Evolutionary conservation across 2,113 vertebrate species (phyloP).

Genomic region (Coracopsis vasa): DNA sequence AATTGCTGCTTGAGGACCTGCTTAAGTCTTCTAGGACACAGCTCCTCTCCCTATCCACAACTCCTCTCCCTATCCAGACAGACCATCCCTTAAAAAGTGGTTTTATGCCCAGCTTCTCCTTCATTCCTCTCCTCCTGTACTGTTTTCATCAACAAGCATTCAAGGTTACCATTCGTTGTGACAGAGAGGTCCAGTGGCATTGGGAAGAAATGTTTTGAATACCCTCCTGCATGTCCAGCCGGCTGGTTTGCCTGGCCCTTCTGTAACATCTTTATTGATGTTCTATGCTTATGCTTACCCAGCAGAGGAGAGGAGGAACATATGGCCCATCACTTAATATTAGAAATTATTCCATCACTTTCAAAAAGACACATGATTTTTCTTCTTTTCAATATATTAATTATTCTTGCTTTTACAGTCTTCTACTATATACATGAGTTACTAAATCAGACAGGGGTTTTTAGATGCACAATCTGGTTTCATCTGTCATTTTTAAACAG

Average conservation of each 20-base stretch:
- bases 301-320: constrained; percentile 21
- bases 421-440: not conserved
- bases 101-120: not conserved
- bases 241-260: not conserved
- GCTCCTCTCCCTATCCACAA: not conserved
- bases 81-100: not conserved
- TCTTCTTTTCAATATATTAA: constrained; percentile 30
- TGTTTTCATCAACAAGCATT: not conserved
- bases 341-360: constrained; percentile 43
- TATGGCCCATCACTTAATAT: constrained; percentile 40
- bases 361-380: not conserved
- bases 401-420: constrained; percentile 26
- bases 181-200: not conserved
- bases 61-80: not conserved
- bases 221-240: not conserved
- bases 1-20: not conserved
- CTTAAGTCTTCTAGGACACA: not conserved
- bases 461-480: constrained; percentile 44
- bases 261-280: constrained; percentile 19
- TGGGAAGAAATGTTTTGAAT: not conserved
- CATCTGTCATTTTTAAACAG: constrained; percentile 48
- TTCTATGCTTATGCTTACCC: not conserved
- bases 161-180: not conserved
- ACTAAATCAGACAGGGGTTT: constrained; percentile 34
- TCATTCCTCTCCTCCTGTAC: not conserved